phyloP scores from a whole-genome alignment of 2,797 vertebrate genomes.

The Anas capensis region DNA sequence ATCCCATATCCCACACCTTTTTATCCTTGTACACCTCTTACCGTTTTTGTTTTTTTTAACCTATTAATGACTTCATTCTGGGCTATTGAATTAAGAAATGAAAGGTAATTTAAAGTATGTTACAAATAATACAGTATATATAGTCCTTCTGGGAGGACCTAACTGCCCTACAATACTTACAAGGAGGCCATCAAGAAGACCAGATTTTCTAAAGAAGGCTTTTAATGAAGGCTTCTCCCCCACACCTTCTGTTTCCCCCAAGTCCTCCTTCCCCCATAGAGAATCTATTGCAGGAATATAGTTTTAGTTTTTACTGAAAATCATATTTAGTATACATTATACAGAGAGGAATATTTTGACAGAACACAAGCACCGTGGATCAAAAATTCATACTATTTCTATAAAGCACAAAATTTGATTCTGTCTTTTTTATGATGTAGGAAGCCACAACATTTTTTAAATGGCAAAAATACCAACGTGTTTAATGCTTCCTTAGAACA shows the following conservation, averaged over 20 bases:
- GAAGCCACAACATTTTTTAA: background rate
- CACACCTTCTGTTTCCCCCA: too few relatives aligned
- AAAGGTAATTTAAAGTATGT: background rate
- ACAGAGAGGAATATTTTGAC: background rate
- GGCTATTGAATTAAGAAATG: background rate
- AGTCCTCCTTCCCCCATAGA: too few relatives aligned
- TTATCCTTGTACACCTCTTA: background rate
- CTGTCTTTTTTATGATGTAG: background rate
- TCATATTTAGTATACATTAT: background rate
- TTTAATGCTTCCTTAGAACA: slow-evolving; percentile 19
- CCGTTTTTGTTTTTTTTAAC: background rate
- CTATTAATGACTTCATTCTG: background rate
- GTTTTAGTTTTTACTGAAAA: background rate
- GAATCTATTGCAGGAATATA: background rate
- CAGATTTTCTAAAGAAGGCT: background rate
- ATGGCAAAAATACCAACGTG: background rate
- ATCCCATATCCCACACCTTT: background rate
- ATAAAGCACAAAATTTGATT: background rate
- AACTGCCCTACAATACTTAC: background rate
- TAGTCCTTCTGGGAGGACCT: background rate
- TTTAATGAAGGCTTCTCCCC: background rate
- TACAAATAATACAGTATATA: background rate
- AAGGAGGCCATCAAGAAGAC: background rate
- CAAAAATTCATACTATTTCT: background rate
- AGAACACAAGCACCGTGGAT: background rate